Conservation (phyloP, 2,113 vertebrate genomes). For the Entomyzon cyanotis region DNA sequence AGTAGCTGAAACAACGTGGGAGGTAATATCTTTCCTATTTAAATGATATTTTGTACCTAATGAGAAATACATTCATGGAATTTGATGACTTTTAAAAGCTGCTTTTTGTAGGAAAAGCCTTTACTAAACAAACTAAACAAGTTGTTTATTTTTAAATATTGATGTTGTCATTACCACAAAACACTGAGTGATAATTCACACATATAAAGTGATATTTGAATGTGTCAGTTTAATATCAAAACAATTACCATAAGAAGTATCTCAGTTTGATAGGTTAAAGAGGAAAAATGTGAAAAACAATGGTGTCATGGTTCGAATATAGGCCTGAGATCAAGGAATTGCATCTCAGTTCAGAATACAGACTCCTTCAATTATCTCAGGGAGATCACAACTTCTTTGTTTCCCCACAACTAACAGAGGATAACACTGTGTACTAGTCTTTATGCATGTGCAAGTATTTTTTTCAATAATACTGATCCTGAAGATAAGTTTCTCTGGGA, state of each 20-base stretch:
- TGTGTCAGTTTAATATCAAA: slow-evolving; percentile 75
- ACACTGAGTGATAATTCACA: slow-evolving; percentile 78
- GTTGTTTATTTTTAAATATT: slow-evolving; percentile 80
- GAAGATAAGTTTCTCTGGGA: not conserved
- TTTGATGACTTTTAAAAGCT: slow-evolving; percentile 42
- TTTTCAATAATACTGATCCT: not conserved
- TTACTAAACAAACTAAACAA: slow-evolving; percentile 58
- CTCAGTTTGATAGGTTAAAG: slow-evolving; percentile 72
- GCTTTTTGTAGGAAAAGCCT: not conserved
- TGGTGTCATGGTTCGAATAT: slow-evolving; percentile 6
- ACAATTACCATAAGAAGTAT: slow-evolving; percentile 70
- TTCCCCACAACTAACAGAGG: not conserved
- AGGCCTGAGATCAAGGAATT: slow-evolving; percentile 19
- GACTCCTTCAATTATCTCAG: not conserved
- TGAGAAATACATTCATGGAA: slow-evolving; percentile 12
- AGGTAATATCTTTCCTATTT: slow-evolving; percentile 44
- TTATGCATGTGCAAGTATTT: not conserved
- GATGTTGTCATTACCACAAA: slow-evolving; percentile 73
- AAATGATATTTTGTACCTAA: slow-evolving; percentile 52
- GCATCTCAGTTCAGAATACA: slow-evolving; percentile 6
- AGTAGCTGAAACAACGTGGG: slow-evolving; percentile 27
- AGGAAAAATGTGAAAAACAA: slow-evolving; percentile 25
- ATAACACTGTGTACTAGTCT: not conserved
- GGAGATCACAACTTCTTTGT: not conserved
- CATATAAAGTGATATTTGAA: slow-evolving; percentile 72